Conservation (phyloP, 2,113 vertebrate genomes). For the Neoarius graeffei region DNA sequence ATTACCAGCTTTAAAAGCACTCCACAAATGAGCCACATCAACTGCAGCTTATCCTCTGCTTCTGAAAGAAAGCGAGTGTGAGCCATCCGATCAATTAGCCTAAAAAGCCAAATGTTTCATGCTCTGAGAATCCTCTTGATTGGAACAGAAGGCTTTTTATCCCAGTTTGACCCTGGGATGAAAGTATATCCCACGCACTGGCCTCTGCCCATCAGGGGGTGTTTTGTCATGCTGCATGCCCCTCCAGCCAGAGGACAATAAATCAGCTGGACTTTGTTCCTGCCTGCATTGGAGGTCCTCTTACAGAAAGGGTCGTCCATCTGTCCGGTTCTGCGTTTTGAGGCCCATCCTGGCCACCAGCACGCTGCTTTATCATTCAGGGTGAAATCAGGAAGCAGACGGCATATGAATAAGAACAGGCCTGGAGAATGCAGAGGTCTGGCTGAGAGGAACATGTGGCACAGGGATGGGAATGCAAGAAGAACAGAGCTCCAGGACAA, state of each 20-base stretch:
- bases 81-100: slow-evolving; percentile 49
- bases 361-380: slow-evolving; percentile 52
- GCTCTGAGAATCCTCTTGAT: slow-evolving; percentile 41
- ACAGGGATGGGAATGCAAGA: slow-evolving; percentile 40
- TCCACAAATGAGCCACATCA: slow-evolving; percentile 43
- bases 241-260: slow-evolving; percentile 58
- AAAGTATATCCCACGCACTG: slow-evolving; percentile 49
- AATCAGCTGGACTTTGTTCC: slow-evolving; percentile 71
- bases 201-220: slow-evolving; percentile 48
- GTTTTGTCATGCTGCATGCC: slow-evolving; percentile 51
- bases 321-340: slow-evolving; percentile 47
- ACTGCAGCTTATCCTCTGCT: slow-evolving; percentile 43
- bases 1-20: slow-evolving; percentile 36
- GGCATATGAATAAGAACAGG: slow-evolving; percentile 53
- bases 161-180: slow-evolving; percentile 38
- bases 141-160: slow-evolving; percentile 43
- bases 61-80: slow-evolving; percentile 29
- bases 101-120: slow-evolving; percentile 38
- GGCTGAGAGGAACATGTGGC: slow-evolving; percentile 57
- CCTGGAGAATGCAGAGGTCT: slow-evolving; percentile 43
- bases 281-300: slow-evolving; percentile 53
- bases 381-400: slow-evolving; percentile 28
- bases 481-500: slow-evolving; percentile 19
- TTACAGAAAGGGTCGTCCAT: slow-evolving; percentile 8
- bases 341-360: slow-evolving; percentile 50